Percentiles rank a stretch among this genome's conserved stretches.
Conservation (phyloP, 1,140 invertebrate genomes). For the Armadillidium nasatum region DNA sequence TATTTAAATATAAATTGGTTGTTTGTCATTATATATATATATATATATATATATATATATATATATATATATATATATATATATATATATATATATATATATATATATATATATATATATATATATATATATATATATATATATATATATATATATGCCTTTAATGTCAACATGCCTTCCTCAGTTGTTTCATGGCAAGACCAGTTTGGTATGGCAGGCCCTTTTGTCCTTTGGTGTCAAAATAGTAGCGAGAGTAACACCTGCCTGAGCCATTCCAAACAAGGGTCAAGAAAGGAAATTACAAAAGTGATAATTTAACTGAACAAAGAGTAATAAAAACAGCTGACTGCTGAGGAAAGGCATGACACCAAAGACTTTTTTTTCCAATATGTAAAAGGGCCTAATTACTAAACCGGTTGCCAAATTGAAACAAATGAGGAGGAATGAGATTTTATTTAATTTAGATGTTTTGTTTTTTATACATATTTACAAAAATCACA, state of each 20-base stretch:
- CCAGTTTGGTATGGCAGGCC: conserved; percentile 44
- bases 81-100: neutral
- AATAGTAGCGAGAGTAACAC: conserved; percentile 25
- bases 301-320: neutral
- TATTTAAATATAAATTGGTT: too few species aligned
- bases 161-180: conserved; percentile 40
- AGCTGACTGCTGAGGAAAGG: neutral
- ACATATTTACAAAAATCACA: conserved; percentile 9
- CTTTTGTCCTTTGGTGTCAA: conserved; percentile 40
- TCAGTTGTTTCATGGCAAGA: conserved; percentile 42
- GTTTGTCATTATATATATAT: too few species aligned
- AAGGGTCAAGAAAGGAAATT: conserved; percentile 34
- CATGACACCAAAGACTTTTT: conserved; percentile 7
- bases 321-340: neutral
- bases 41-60: conserved; percentile 30
- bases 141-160: conserved; percentile 7
- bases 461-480: neutral
- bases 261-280: conserved; percentile 44
- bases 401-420: conserved; percentile 1
- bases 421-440: neutral
- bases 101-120: conserved; percentile 17
- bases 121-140: conserved; percentile 25
- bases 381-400: neutral
- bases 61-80: conserved; percentile 23
- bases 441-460: conserved; percentile 10